These are phyloP conservation scores for Taphrorychus bicolor DNA, from an alignment of 2,888 invertebrate genomes.

Conservation along the genomic window DNA sequence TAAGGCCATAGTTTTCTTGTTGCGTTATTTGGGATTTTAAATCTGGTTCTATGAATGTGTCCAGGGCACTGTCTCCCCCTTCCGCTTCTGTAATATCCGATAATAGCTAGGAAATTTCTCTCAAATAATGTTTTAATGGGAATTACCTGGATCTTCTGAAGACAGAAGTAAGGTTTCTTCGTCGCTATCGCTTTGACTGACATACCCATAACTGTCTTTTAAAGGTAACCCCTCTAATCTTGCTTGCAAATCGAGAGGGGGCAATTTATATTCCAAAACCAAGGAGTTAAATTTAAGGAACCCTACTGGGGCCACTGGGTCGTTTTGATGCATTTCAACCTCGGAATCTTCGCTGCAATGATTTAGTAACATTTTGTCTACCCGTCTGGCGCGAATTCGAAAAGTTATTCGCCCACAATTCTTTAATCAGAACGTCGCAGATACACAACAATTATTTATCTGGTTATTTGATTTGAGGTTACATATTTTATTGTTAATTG, in stretches of 20 bases:
- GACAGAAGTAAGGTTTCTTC: conserved; percentile 52
- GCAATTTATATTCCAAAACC: conserved; percentile 74
- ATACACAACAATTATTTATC: no score
- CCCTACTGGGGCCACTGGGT: conserved; percentile 93
- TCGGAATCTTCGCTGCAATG: conserved; percentile 81
- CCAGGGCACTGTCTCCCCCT: not conserved
- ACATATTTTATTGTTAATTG: no score
- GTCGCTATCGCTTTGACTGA: conserved; percentile 53
- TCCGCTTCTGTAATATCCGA: no score
- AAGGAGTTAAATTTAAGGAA: conserved; percentile 89
- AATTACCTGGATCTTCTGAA: conserved; percentile 48
- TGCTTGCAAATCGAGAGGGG: conserved; percentile 53
- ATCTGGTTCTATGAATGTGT: conserved; percentile 5
- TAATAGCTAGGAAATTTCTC: no score
- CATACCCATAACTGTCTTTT: conserved; percentile 56
- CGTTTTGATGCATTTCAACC: conserved; percentile 87
- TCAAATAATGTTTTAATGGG: no score
- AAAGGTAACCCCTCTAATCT: conserved; percentile 55
- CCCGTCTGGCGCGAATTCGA: no score
- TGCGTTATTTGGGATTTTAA: conserved; percentile 39
- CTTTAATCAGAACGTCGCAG: no score
- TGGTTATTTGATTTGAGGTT: no score
- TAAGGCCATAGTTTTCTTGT: conserved; percentile 44
- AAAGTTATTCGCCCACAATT: no score
- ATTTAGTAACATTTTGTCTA: not conserved